Percentiles rank a stretch among this genome's conserved stretches.
phyloP scores from a whole-genome alignment of 2,797 vertebrate species.

The Phylloscopus collybita region DNA sequence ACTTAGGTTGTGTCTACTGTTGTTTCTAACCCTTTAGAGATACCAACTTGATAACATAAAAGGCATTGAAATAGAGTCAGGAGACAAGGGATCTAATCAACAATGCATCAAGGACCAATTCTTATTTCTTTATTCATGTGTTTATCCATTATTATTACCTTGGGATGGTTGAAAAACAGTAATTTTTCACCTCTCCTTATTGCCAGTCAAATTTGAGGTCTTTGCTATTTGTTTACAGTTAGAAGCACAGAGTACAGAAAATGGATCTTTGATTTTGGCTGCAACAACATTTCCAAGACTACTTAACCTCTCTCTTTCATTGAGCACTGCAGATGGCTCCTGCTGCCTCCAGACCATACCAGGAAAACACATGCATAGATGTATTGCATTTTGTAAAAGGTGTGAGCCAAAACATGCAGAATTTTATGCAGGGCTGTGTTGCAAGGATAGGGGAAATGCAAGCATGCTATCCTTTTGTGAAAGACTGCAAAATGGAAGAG shows the following conservation, averaged over 20 bases:
- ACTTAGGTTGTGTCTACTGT: background rate
- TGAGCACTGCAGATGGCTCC: background rate
- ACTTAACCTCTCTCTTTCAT: background rate
- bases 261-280: background rate
- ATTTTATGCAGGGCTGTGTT: background rate
- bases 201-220: background rate
- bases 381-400: background rate
- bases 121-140: background rate
- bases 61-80: background rate
- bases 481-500: background rate
- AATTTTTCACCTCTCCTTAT: background rate
- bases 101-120: background rate
- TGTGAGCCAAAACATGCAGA: background rate
- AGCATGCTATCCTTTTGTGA: accelerated
- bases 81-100: background rate
- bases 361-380: background rate
- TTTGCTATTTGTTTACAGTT: background rate
- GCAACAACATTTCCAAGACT: background rate
- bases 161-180: background rate
- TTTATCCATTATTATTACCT: background rate
- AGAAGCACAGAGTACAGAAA: background rate
- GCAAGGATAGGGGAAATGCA: background rate
- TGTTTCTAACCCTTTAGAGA: background rate
- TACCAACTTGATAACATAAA: background rate
- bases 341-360: background rate